Evolutionary conservation across 2,888 invertebrate genomes (phyloP), one percentile per base, ranked within the genome.

Genomic region (Athetis lepigone): DNA sequence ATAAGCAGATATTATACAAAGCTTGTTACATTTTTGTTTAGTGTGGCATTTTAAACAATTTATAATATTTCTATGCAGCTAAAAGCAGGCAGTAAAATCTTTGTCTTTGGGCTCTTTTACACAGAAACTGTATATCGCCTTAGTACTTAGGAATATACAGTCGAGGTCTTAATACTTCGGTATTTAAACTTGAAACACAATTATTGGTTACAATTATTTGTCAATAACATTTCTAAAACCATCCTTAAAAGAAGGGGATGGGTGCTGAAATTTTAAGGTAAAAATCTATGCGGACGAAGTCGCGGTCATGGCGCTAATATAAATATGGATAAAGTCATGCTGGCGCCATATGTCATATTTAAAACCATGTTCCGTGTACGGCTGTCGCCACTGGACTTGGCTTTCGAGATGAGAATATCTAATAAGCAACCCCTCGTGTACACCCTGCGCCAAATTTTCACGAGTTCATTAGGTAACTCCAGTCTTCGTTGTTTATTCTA

Each of bases 391-490:
- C 81, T 79, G 86, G 83, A 86, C 84, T 78, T 65, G 82, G 84
- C 83, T 86, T 85, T 79, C 86, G 85, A 86, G 83, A 85, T 81
- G 85, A 89, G 89, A 90, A 90, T 91, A 88, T 88, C 86, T 90
- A 90, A 90, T 90, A 90, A 88, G 88, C 87, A 86, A 82, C 88
- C 87, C 88, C 88, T 86, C 84, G 86, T 67, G 74, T 85, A 82
- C 86, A 84, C 87, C 85, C 86, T 83, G 87, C 82, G 84, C 88
- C 85, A 85, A 89, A 89, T 89, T 88, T 89, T 88, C 89, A 87
- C 88, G 83, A 89, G 89, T 91, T 91, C 90, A 90, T 92, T 91
- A 91, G 88, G 87, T 87, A 87, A 87, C 87, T 90, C 86, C 82
- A 84, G 87, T 87, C 86, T 87, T 86, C 84, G 85, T 87, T 89